A percentile compares a stretch with the other conserved stretches of the same genome.
These are phyloP conservation scores for Thamnophis elegans DNA, from an alignment of 2,797 vertebrate genomes.

Conservation along the genomic window DNA sequence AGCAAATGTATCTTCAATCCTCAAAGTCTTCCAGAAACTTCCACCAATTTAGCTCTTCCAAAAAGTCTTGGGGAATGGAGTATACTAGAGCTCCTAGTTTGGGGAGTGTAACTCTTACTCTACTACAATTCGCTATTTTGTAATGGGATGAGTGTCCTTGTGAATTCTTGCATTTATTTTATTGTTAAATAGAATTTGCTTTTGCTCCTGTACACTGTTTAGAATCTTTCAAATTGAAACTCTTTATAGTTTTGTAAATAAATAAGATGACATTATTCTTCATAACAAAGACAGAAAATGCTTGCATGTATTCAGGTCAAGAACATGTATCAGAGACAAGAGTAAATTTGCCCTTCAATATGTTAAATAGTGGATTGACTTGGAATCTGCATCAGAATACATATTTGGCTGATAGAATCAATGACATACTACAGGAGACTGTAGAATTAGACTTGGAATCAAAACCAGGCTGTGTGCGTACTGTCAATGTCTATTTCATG, in stretches of 20 bases:
- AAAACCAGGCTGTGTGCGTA: not conserved
- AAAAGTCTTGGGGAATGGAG: not conserved
- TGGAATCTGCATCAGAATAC: not conserved
- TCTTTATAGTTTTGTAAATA: not conserved
- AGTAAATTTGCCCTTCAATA: not conserved
- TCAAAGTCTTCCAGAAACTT: not conserved
- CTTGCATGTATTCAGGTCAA: not conserved
- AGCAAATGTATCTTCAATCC: not conserved
- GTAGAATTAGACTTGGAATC: not conserved
- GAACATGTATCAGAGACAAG: not conserved
- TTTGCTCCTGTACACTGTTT: not conserved
- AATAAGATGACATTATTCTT: not conserved
- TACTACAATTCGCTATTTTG: not conserved
- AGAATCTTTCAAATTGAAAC: not conserved
- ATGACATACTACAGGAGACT: not conserved
- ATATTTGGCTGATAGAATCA: not conserved
- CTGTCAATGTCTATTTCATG: constrained; percentile 27
- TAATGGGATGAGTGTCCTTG: not conserved
- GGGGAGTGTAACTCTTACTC: not conserved
- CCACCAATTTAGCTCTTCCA: not conserved
- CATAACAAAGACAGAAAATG: not conserved
- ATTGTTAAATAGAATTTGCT: not conserved
- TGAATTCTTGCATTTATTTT: not conserved
- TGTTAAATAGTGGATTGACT: not conserved
- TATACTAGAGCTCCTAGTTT: not conserved